Conservation (phyloP, 2,888 invertebrate species). For the Nymphalis urticae region DNA sequence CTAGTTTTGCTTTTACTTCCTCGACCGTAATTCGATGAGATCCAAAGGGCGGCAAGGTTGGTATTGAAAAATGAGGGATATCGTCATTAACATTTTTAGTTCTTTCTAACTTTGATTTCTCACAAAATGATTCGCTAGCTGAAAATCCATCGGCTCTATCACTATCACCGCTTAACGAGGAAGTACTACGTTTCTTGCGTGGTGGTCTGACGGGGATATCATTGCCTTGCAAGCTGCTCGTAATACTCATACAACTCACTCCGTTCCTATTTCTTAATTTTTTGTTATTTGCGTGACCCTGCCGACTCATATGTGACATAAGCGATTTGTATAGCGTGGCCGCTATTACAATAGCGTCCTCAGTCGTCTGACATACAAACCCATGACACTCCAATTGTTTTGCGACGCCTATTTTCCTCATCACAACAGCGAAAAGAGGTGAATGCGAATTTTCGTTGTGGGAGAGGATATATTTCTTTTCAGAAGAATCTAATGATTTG, state of each 20-base stretch:
- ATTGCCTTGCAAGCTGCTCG: conserved; percentile 81
- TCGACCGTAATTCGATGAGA: conserved; percentile 74
- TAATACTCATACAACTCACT: conserved; percentile 88
- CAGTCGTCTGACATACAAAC: conserved; percentile 93
- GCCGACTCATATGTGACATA: conserved; percentile 88
- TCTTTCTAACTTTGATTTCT: conserved; percentile 77
- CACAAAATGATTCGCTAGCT: conserved; percentile 71
- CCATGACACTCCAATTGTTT: conserved; percentile 94
- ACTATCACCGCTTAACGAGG: conserved; percentile 83
- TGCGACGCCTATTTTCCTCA: conserved; percentile 89
- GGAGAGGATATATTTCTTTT: conserved; percentile 81
- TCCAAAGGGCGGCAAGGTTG: conserved; percentile 63
- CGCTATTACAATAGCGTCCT: conserved; percentile 95
- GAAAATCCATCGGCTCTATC: conserved; percentile 81
- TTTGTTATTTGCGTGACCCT: conserved; percentile 76
- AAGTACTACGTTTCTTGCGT: conserved; percentile 87
- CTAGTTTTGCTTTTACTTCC: conserved; percentile 82
- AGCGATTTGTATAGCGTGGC: conserved; percentile 94
- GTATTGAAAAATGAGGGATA: conserved; percentile 77
- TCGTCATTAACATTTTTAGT: conserved; percentile 81
- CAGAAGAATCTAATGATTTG: conserved; percentile 74
- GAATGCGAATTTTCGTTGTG: conserved; percentile 86
- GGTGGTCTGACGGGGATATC: conserved; percentile 86
- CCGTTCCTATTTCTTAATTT: conserved; percentile 87
- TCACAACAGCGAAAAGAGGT: conserved; percentile 94